Conservation (phyloP, 2,888 invertebrate genomes). For the Yponomeuta evonymella region DNA sequence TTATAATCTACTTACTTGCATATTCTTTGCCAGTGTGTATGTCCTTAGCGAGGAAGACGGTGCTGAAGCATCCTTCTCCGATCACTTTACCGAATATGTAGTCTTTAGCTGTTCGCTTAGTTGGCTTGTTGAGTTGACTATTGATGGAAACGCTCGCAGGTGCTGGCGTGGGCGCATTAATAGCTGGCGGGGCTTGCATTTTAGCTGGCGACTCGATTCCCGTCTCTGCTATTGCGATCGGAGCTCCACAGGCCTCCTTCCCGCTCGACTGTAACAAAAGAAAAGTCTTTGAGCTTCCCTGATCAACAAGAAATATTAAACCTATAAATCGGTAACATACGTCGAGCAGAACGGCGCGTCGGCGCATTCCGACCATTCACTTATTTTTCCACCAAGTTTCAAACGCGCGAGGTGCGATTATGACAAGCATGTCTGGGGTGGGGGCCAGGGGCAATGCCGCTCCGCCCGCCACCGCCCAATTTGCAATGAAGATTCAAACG, state of each 20-base stretch:
- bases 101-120: constrained; percentile 88
- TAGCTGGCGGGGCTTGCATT: constrained; percentile 68
- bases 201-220: constrained; percentile 67
- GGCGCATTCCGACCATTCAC: constrained; percentile 48
- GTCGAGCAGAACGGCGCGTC: constrained; percentile 33
- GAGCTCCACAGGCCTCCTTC: constrained; percentile 57
- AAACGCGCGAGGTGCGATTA: constrained; percentile 28
- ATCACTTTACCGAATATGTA: constrained; percentile 96
- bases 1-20: constrained; percentile 85
- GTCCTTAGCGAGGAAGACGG: constrained; percentile 95
- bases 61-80: constrained; percentile 98
- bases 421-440: constrained; percentile 42
- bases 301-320: neutral
- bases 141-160: constrained; percentile 35
- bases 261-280: constrained; percentile 51
- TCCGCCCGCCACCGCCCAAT: constrained; percentile 38
- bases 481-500: constrained; percentile 28
- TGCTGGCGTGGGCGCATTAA: constrained; percentile 48
- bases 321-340: neutral
- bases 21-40: constrained; percentile 91
- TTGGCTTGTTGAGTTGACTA: constrained; percentile 54
- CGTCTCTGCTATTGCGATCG: constrained; percentile 74
- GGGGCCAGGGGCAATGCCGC: constrained; percentile 44
- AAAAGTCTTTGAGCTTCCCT: constrained; percentile 31
- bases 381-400: constrained; percentile 41